Conservation (phyloP, 2,113 vertebrate species). For the Chionis minor region DNA sequence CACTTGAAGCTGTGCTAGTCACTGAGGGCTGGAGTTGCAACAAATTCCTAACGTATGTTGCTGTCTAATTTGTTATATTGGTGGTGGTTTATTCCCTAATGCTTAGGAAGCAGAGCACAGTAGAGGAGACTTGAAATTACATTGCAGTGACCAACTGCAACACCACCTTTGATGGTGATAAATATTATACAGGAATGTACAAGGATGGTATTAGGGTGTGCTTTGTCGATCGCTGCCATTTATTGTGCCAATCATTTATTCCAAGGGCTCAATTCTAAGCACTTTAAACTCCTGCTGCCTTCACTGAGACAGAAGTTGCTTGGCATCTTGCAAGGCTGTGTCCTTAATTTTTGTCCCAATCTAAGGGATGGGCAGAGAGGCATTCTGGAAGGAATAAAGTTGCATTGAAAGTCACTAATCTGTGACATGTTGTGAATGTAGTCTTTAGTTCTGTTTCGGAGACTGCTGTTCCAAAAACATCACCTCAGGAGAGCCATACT, state of each 20-base stretch:
- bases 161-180: neutral
- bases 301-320: neutral
- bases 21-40: neutral
- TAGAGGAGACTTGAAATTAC: neutral
- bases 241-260: neutral
- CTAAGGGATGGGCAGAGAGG: neutral
- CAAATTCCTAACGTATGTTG: neutral
- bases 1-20: conserved; percentile 38
- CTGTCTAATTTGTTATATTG: neutral
- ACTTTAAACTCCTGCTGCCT: neutral
- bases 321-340: neutral
- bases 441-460: conserved; percentile 47
- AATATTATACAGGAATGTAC: neutral
- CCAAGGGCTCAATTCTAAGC: neutral
- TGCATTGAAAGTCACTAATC: conserved; percentile 24
- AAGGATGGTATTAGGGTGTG: neutral
- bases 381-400: conserved; percentile 36
- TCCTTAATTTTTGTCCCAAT: neutral
- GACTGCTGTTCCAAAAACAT: conserved; percentile 50
- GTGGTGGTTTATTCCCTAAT: neutral
- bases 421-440: neutral
- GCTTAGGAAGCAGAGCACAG: neutral
- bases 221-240: neutral
- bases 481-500: conserved; percentile 47
- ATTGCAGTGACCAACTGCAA: neutral